Conservation (phyloP, 2,888 invertebrate genomes). For the Limnephilus lunatus region DNA sequence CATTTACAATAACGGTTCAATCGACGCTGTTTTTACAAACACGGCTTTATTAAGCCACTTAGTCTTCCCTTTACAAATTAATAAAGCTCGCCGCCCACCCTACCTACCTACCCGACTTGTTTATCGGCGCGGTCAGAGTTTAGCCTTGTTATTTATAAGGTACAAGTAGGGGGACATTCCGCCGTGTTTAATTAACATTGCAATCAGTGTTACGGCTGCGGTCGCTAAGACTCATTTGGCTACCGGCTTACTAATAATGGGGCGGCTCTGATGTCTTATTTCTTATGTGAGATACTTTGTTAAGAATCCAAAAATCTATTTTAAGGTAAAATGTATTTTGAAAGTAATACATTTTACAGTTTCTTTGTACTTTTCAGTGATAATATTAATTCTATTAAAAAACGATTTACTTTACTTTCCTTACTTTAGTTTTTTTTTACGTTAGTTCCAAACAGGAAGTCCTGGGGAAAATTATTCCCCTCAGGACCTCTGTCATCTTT, state of each 20-base stretch:
- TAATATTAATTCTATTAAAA: too few species aligned
- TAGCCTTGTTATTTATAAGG: conserved; percentile 56
- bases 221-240: conserved; percentile 31
- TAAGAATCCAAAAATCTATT: background rate
- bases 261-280: background rate
- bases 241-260: background rate
- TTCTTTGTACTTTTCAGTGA: background rate
- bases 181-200: conserved; percentile 65
- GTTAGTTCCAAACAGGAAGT: too few species aligned
- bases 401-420: too few species aligned
- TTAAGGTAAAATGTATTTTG: background rate
- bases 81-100: conserved; percentile 33
- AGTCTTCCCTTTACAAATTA: conserved; percentile 45
- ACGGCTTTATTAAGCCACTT: background rate
- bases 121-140: conserved; percentile 45
- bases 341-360: background rate
- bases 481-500: too few species aligned
- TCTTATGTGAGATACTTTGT: background rate
- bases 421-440: too few species aligned
- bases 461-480: too few species aligned
- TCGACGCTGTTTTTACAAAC: conserved; percentile 36
- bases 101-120: conserved; percentile 7
- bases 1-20: conserved; percentile 29
- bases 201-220: conserved; percentile 61
- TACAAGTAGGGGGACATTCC: conserved; percentile 59